Conservation (phyloP, 1,140 invertebrate genomes). For the Drosophila saltans region DNA sequence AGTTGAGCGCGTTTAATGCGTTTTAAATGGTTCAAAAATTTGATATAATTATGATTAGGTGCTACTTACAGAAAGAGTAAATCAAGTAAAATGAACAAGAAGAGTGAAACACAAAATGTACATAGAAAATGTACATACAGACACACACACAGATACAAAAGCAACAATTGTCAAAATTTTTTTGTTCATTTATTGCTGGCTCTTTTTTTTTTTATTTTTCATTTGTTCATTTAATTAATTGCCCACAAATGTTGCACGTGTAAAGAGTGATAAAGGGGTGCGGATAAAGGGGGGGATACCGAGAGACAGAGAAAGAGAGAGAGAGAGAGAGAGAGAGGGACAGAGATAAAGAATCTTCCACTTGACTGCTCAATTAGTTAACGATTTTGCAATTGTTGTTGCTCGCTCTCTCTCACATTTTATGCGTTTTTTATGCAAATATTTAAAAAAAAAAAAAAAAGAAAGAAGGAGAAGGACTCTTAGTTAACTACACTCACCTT, state of each 20-base stretch:
- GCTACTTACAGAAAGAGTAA: constrained; percentile 47
- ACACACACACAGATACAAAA: constrained; percentile 54
- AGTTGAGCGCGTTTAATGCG: constrained; percentile 73
- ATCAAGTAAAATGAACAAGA: constrained; percentile 51
- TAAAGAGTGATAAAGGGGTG: constrained; percentile 15
- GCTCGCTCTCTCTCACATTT: constrained; percentile 36
- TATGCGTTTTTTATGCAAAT: constrained; percentile 80
- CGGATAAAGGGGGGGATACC: neutral
- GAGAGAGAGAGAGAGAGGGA: neutral
- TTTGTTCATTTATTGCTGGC: constrained; percentile 17
- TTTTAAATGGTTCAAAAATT: constrained; percentile 81
- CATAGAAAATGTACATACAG: constrained; percentile 15
- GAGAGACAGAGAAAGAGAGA: neutral
- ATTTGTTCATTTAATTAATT: constrained; percentile 64
- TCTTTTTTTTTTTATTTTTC: neutral
- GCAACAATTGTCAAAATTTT: constrained; percentile 65
- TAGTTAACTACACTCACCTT: neutral
- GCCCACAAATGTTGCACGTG: constrained; percentile 57
- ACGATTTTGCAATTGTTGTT: constrained; percentile 42
- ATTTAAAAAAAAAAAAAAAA: constrained; percentile 17
- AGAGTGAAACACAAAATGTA: constrained; percentile 29
- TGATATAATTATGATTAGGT: constrained; percentile 79
- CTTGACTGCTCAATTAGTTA: constrained; percentile 56
- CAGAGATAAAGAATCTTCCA: constrained; percentile 43
- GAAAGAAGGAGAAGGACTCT: neutral